Conservation (phyloP, 2,888 invertebrate species). For the Deilephila elpenor region DNA sequence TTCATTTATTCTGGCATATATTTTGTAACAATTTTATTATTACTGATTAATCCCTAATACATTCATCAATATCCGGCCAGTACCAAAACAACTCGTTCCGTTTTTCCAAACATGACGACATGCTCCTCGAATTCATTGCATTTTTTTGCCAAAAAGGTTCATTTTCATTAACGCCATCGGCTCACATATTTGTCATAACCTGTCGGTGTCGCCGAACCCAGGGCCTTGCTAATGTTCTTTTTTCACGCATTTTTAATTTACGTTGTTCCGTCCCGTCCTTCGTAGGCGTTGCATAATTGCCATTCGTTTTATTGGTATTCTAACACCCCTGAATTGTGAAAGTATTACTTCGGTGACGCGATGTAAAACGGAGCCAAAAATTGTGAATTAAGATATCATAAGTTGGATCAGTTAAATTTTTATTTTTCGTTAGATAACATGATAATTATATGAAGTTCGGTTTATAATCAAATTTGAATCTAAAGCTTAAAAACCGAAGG, state of each 20-base stretch:
- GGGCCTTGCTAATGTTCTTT: slow-evolving; percentile 66
- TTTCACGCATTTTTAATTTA: slow-evolving; percentile 81
- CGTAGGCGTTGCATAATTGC: slow-evolving; percentile 59
- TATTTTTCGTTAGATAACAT: too few species aligned
- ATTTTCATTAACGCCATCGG: slow-evolving; percentile 82
- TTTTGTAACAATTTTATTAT: too few species aligned
- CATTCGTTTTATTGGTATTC: slow-evolving; percentile 60
- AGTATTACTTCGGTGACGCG: not conserved
- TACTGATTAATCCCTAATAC: too few species aligned
- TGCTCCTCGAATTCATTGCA: slow-evolving; percentile 54
- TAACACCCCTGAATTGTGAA: slow-evolving; percentile 8
- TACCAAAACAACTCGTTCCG: slow-evolving; percentile 50
- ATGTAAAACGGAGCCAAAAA: too few species aligned
- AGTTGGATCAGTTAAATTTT: too few species aligned
- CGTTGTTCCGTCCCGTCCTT: slow-evolving; percentile 74
- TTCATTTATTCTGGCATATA: too few species aligned
- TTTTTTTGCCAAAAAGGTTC: slow-evolving; percentile 72
- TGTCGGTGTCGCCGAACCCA: slow-evolving; percentile 58
- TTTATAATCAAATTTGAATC: too few species aligned
- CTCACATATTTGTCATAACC: slow-evolving; percentile 85
- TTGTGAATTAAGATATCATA: too few species aligned
- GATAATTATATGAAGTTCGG: too few species aligned
- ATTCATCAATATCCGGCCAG: slow-evolving; percentile 26
- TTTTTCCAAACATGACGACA: slow-evolving; percentile 54
- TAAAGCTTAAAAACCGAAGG: too few species aligned